phyloP scores from a whole-genome alignment of 2,888 invertebrate genomes.

The Tinea semifulvella region DNA sequence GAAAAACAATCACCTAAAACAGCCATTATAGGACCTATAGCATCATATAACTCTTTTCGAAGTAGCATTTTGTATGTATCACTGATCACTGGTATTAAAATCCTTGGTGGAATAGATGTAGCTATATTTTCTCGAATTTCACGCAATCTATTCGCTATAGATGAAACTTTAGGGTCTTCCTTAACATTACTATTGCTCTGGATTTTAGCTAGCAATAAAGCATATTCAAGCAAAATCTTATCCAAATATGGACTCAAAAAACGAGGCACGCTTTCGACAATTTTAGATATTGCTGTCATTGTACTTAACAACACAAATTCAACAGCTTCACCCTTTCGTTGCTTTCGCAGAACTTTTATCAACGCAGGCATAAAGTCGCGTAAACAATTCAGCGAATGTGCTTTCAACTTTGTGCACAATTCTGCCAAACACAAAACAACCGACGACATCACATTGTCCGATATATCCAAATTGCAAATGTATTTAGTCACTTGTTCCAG shows the following conservation, averaged over 20 bases:
- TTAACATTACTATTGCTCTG: slow-evolving; percentile 46
- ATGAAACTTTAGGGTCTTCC: slow-evolving; percentile 54
- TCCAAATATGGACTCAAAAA: slow-evolving; percentile 88
- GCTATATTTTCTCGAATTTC: slow-evolving; percentile 75
- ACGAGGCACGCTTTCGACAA: slow-evolving; percentile 81
- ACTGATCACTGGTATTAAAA: slow-evolving; percentile 78
- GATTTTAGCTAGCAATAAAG: slow-evolving; percentile 66
- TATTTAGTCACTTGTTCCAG: slow-evolving; percentile 73
- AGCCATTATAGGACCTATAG: slow-evolving; percentile 77
- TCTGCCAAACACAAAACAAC: slow-evolving; percentile 82
- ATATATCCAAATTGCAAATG: slow-evolving; percentile 54
- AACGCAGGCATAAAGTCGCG: slow-evolving; percentile 82
- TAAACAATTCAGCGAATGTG: slow-evolving; percentile 77
- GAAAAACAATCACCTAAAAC: slow-evolving; percentile 78
- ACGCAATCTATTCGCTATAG: slow-evolving; percentile 66
- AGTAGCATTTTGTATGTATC: slow-evolving; percentile 71
- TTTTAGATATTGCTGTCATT: slow-evolving; percentile 81
- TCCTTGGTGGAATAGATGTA: slow-evolving; percentile 72
- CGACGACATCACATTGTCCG: slow-evolving; percentile 75
- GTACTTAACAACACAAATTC: slow-evolving; percentile 75
- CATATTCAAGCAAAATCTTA: slow-evolving; percentile 72
- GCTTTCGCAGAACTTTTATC: slow-evolving; percentile 69
- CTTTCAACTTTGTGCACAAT: slow-evolving; percentile 77
- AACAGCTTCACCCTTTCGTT: slow-evolving; percentile 67
- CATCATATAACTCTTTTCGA: slow-evolving; percentile 65